Evolutionary conservation across 2,888 invertebrate genomes (phyloP), one percentile per base, ranked within the genome.

Genomic region (Cyclophora punctaria): DNA sequence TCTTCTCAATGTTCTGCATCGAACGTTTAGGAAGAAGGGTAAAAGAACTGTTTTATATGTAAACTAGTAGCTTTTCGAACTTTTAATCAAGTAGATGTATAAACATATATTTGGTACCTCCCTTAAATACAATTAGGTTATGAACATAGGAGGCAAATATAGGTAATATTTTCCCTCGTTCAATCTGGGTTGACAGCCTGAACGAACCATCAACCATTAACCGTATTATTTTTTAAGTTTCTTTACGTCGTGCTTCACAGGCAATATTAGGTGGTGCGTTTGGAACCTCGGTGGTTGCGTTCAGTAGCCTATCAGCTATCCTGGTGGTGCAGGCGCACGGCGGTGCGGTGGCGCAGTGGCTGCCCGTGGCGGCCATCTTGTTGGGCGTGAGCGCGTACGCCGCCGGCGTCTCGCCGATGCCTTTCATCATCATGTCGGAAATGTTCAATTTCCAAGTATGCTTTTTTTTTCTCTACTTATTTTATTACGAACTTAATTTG

Each of bases 361-460:
- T 75, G 5, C 63, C 71, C 1, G 50, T 73, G 0, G 3, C 59
- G 2, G 61, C 64, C n/a, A 64, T 76, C 50, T 56, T 70, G 7
- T 2, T 69, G 0, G 45, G 52, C 0, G 58, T 74, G 45, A 63
- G 60, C 20, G 64, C 59, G 42, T 75, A 71, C 43, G 68, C 75
- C 0, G 69, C 63, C 6, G 75, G 71, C 0, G 53, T 75, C 0
- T 60, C 69, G 0, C 63, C 73, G 0, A 44, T 76, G 2, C 75
- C 75, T 0, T 75, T 62, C 6, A 62, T 78, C 20, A 59, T 78
- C 3, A 69, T 76, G 67, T 58, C 76, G 2, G 78, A 78, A 49
- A 64, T 73, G 51, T 73, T 78, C 35, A 74, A 66, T 50, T 75
- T 76, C 34, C 74, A 77, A 56, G 78, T 75, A 20, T 20, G 20